Conservation (phyloP, 2,888 invertebrate species). For the Diarsia brunnea region DNA sequence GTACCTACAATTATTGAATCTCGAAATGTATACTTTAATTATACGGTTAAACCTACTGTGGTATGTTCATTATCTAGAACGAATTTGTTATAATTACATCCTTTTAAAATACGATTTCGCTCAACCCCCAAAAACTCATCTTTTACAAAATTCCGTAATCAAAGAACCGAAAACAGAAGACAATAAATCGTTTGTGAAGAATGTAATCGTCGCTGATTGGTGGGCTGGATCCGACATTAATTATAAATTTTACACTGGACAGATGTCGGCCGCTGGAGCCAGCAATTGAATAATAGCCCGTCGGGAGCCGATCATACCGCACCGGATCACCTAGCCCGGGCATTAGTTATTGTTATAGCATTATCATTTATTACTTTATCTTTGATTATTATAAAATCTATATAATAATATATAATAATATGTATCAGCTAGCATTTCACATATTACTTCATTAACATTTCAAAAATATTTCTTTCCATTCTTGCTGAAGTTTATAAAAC, state of each 20-base stretch:
- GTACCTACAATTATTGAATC: neutral
- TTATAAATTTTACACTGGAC: conserved; percentile 61
- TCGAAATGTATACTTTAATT: neutral
- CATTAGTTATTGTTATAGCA: conserved; percentile 12
- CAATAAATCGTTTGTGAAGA: conserved; percentile 59
- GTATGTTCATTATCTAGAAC: neutral
- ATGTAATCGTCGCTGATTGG: conserved; percentile 61
- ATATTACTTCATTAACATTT: no score
- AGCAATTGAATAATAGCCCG: conserved; percentile 73
- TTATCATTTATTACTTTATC: neutral
- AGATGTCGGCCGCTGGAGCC: conserved; percentile 51
- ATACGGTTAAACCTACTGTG: neutral
- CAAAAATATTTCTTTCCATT: neutral
- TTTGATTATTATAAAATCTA: neutral
- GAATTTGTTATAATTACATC: neutral
- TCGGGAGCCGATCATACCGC: conserved; percentile 44
- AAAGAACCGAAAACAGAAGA: conserved; percentile 36
- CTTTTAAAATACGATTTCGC: neutral
- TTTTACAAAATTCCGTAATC: conserved; percentile 20
- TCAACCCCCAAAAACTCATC: conserved; percentile 3
- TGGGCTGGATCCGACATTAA: conserved; percentile 52
- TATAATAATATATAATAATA: neutral
- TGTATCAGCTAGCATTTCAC: neutral
- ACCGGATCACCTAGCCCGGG: conserved; percentile 3
- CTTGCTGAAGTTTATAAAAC: neutral